phyloP scores from a whole-genome alignment of 2,797 vertebrate genomes.

The Eurystomus glaucurus region DNA sequence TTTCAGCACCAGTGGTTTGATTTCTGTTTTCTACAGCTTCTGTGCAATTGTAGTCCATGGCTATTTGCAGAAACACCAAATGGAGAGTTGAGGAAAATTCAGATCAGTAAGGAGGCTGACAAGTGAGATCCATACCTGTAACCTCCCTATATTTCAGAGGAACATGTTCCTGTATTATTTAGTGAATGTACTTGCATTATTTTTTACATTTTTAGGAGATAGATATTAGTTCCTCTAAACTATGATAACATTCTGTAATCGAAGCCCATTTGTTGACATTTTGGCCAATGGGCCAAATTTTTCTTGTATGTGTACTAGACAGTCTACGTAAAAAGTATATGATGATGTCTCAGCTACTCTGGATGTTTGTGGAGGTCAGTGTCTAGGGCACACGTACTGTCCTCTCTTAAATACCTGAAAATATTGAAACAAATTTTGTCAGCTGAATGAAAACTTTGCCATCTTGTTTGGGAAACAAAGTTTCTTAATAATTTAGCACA shows the following conservation, averaged over 20 bases:
- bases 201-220: background rate
- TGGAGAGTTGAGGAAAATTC: background rate
- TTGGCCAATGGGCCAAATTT: background rate
- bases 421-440: background rate
- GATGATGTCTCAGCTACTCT: background rate
- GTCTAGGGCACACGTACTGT: fast-evolving
- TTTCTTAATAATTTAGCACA: background rate
- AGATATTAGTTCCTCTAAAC: background rate
- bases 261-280: background rate
- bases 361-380: background rate
- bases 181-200: background rate
- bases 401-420: background rate
- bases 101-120: background rate
- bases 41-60: background rate
- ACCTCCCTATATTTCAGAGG: background rate
- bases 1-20: background rate
- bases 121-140: background rate
- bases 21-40: background rate
- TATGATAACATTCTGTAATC: background rate
- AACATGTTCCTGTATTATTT: background rate
- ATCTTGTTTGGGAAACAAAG: background rate
- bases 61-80: background rate
- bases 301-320: background rate
- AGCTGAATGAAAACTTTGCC: background rate
- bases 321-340: background rate